phyloP scores from a whole-genome alignment of 2,113 vertebrate genomes.

The Tyrannus savana region DNA sequence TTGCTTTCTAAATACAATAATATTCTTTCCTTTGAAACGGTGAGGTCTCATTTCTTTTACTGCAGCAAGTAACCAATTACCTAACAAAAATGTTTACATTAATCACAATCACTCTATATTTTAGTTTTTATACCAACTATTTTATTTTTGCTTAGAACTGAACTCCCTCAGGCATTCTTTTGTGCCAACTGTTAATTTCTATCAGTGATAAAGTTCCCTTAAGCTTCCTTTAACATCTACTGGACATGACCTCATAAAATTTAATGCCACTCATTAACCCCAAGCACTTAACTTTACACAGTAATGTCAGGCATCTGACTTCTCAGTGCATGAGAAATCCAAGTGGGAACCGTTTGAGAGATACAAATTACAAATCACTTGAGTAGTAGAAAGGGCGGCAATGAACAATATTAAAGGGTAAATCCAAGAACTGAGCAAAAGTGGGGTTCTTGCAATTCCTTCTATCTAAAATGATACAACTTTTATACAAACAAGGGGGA shows the following conservation, averaged over 20 bases:
- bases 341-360: conserved; percentile 59
- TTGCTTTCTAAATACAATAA: conserved; percentile 59
- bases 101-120: conserved; percentile 55
- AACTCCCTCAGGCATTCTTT: conserved; percentile 49
- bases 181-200: conserved; percentile 65
- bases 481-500: neutral
- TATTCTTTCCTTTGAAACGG: conserved; percentile 11
- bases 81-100: conserved; percentile 65
- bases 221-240: conserved; percentile 67
- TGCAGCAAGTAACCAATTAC: conserved; percentile 51
- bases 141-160: conserved; percentile 58
- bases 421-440: neutral
- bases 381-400: neutral
- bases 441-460: neutral
- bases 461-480: neutral
- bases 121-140: conserved; percentile 36
- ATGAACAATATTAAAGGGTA: conserved; percentile 16
- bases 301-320: conserved; percentile 67
- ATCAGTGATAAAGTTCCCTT: conserved; percentile 63
- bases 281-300: conserved; percentile 68
- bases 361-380: conserved; percentile 59
- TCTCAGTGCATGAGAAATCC: conserved; percentile 64
- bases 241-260: conserved; percentile 73
- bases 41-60: conserved; percentile 50
- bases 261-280: conserved; percentile 72